A percentile compares a stretch with the other conserved stretches of the same genome.
Conservation (phyloP, 2,797 vertebrate genomes). For the Sphenopsis melanotis region DNA sequence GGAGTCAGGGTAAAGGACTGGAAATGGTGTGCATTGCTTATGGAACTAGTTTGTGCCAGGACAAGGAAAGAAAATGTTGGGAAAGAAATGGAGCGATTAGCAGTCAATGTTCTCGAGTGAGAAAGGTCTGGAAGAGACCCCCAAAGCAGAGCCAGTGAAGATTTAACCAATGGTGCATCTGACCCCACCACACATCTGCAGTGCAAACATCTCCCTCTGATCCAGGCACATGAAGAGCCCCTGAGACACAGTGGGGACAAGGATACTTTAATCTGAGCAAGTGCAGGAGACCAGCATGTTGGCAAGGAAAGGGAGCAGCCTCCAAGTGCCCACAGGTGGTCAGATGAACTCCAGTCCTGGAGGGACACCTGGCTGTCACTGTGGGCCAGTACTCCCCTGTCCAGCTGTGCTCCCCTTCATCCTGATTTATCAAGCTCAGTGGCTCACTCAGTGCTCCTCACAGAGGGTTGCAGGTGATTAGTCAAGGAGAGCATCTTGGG, state of each 20-base stretch:
- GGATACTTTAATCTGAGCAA: background rate
- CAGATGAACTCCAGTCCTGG: background rate
- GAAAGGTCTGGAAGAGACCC: background rate
- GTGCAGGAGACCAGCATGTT: rapidly evolving
- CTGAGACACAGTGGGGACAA: background rate
- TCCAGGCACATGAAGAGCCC: background rate
- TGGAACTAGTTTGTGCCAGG: background rate
- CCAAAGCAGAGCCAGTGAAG: background rate
- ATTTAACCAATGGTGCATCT: background rate
- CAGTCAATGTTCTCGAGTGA: background rate
- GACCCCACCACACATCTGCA: background rate
- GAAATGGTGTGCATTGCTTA: background rate
- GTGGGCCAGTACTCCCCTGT: background rate
- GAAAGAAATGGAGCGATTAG: background rate
- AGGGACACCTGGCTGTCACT: background rate
- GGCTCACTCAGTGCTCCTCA: background rate
- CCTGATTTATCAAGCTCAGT: background rate
- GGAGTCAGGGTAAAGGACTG: background rate
- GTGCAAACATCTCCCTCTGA: background rate
- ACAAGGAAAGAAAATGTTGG: background rate
- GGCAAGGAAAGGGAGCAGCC: background rate
- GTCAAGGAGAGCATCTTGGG: background rate
- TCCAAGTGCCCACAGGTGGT: background rate
- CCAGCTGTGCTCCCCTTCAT: background rate
- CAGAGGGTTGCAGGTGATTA: background rate